Evolutionary conservation across 1,140 invertebrate species (phyloP), one percentile per base, ranked within the genome.

Genomic region (Coenobita brevimanus): DNA sequence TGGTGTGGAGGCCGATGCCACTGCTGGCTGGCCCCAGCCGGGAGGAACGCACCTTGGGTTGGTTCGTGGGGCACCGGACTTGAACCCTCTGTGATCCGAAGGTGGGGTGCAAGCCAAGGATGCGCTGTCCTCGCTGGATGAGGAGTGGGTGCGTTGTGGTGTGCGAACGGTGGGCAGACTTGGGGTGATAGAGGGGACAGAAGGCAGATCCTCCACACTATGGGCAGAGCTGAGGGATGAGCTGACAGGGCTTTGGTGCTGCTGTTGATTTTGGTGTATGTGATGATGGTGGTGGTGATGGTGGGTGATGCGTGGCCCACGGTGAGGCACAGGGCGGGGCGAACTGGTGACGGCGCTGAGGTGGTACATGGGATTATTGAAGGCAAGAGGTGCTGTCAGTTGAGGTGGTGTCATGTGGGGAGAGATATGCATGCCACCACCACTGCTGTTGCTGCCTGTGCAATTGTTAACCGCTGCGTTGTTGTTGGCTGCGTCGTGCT

Each of bases 301-400:
- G 38, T 88, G 75, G 71, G 78, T 38, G 24, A 85, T 50, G 78
- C 87, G 83, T 27, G 84, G 67, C 17, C 87, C 81, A 50, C 71
- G 67, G 33, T 88, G 89, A 64, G 85, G 79, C 27, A 88, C 79
- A 24, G 84, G 69, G 64, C 90, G 80, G n/a, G 88, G 88, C 36
- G 88, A 89, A 86, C 88, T 90, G 17, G 88, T 89, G 30, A 84
- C 84, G 27, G 82, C 67, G 62, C 90, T 88, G 75, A 92, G 90
- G 76, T 92, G 91, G 92, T 97, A 97, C 67, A 97, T 95, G 2
- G 97, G 97, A 93, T 97, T 98, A 50, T 96, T 96, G 91, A 98
- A 97, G 43, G 97, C 96, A 71, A 98, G 92, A 4, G 97, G 96
- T 54, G 80, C 95, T 94, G 50, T 93, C 89, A 89, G 69, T 91